Evolutionary conservation across 2,888 invertebrate genomes (phyloP), one percentile per base, ranked within the genome.

Genomic region (Lasioglossum zephyrum): DNA sequence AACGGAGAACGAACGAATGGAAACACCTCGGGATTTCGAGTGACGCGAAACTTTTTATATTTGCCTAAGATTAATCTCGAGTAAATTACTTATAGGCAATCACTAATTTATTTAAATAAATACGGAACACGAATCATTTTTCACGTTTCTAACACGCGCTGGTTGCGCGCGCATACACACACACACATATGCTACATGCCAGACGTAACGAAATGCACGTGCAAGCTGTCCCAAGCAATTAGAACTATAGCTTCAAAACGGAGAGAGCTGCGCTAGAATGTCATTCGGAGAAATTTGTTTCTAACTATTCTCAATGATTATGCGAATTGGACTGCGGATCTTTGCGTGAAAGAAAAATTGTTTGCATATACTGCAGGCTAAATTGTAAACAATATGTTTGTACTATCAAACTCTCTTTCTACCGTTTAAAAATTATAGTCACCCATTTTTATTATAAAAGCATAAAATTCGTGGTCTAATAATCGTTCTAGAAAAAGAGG

Each of bases 21-120:
- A 76, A 63, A 69, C 69, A 87, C 73, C 86, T 86, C 70, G 86
- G 83, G 84, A 90, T 36, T 89, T 89, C 89, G 84, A 87, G 81
- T 84, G 87, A 89, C 87, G 86, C 84, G 76, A 87, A 73, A 90
- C 88, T 87, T 94, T 94, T 94, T 94, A 90, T 93, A 93, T 93
- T 93, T 92, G 94, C 94, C 93, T 94, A 94, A 93, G 90, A 89
- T 91, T 89, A 92, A 93, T 90, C 69, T 69, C 88, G 88, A 89
- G 87, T 88, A 53, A 36, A 90, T 31, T 92, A 91, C 87, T 88
- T 79, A 87, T 92, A 91, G 92, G 92, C 93, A 91, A 92, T 91
- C 90, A 92, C 90, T 93, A 92, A 93, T 94, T 94, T 93, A 93
- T 93, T 94, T 91, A 91, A 91, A 89, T 88, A 88, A 89, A 89